These are phyloP conservation scores for Mus spretus DNA, from an alignment of 2,797 vertebrate genomes.

Conservation along the genomic window DNA sequence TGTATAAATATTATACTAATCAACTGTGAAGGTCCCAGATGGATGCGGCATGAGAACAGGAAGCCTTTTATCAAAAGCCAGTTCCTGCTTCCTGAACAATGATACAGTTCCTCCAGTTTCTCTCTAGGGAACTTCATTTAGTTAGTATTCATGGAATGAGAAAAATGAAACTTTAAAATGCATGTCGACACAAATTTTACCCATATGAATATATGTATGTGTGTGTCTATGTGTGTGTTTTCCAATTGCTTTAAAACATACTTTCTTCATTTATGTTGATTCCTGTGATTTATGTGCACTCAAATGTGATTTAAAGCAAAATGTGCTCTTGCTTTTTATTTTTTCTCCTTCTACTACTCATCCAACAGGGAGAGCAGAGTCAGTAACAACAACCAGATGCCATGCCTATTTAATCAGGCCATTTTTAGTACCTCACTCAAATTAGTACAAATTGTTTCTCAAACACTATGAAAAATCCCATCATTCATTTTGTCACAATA, in stretches of 20 bases:
- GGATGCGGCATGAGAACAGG: constrained; percentile 86
- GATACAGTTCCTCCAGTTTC: constrained; percentile 86
- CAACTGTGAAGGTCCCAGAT: constrained; percentile 87
- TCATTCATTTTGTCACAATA: background rate
- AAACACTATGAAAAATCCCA: constrained; percentile 23
- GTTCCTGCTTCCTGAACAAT: constrained; percentile 89
- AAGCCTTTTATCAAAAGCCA: constrained; percentile 90
- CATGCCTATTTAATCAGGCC: constrained; percentile 36
- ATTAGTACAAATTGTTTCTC: constrained; percentile 33
- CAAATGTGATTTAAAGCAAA: constrained; percentile 10
- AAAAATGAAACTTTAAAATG: constrained; percentile 74
- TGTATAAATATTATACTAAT: constrained; percentile 87
- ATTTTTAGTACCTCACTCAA: constrained; percentile 23
- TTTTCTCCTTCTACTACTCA: constrained; percentile 2
- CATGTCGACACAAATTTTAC: background rate
- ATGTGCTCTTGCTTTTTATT: constrained; percentile 7
- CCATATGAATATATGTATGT: background rate
- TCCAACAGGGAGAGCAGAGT: background rate
- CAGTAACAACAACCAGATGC: constrained; percentile 46
- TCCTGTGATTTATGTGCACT: background rate
- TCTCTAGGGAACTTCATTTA: constrained; percentile 77
- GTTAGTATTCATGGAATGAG: constrained; percentile 72
- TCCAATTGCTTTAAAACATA: background rate
- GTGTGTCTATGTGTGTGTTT: background rate
- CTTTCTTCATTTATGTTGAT: background rate